phyloP scores from a whole-genome alignment of 2,113 vertebrate genomes.

The Turdus rufiventris region DNA sequence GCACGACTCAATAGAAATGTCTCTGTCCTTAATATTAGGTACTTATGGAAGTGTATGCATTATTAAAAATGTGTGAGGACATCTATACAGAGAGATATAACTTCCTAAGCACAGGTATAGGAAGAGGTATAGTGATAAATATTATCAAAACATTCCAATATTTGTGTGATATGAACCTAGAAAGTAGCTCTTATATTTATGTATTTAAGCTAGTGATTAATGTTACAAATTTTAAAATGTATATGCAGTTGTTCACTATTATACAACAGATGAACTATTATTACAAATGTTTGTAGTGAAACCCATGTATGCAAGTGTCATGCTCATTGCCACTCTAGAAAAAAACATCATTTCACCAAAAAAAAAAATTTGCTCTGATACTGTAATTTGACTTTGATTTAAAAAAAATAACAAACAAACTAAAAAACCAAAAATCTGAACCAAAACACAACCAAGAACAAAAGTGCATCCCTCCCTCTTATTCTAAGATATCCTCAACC shows the following conservation, averaged over 20 bases:
- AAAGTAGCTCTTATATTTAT: background rate
- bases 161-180: background rate
- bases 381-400: background rate
- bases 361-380: background rate
- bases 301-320: background rate
- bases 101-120: background rate
- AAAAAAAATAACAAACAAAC: background rate
- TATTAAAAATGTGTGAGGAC: background rate
- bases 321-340: background rate
- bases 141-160: background rate
- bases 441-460: background rate
- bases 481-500: background rate
- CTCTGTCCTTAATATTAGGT: background rate
- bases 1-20: background rate
- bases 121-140: background rate
- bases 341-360: constrained; percentile 17
- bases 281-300: background rate
- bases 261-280: background rate
- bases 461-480: background rate
- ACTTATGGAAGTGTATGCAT: background rate
- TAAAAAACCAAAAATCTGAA: background rate
- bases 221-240: background rate
- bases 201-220: background rate
- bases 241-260: background rate
- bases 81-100: background rate